A percentile compares a stretch with the other conserved stretches of the same genome.
Evolutionary conservation across 2,113 vertebrate species (phyloP).

Genomic region (Leiothrix lutea): DNA sequence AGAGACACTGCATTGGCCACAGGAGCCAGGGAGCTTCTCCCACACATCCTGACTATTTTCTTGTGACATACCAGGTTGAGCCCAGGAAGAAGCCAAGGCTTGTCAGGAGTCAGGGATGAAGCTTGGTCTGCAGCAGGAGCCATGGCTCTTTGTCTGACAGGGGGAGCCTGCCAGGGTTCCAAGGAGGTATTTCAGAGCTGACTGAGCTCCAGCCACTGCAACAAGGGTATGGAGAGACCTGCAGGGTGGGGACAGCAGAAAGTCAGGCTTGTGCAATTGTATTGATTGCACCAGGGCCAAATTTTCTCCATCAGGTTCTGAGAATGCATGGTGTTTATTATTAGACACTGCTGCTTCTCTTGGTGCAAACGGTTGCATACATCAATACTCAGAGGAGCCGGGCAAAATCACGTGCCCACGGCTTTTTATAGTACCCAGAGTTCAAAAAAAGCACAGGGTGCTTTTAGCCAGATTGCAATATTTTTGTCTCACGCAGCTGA

Average conservation of each 20-base stretch:
- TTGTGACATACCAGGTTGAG: not conserved
- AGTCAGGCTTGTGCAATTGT: not conserved
- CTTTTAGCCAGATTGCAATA: constrained; percentile 29
- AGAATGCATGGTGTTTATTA: not conserved
- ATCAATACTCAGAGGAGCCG: not conserved
- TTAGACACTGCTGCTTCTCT: not conserved
- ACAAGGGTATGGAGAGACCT: not conserved
- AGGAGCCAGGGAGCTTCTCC: not conserved
- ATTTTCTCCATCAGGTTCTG: not conserved
- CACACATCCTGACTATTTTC: not conserved
- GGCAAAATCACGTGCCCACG: not conserved
- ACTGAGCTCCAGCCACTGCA: not conserved
- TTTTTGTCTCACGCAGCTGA: not conserved
- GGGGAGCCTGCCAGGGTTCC: not conserved
- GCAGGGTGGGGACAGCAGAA: not conserved
- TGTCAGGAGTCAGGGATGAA: not conserved
- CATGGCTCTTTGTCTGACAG: rapidly evolving
- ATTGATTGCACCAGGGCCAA: not conserved
- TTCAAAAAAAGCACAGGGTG: not conserved
- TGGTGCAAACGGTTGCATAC: not conserved
- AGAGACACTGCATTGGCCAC: not conserved
- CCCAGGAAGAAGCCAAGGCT: not conserved
- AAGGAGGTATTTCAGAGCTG: not conserved
- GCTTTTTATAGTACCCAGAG: not conserved
- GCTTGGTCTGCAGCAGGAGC: rapidly evolving